phyloP scores from a whole-genome alignment of 2,113 vertebrate species.

The Actenoides hombroni region DNA sequence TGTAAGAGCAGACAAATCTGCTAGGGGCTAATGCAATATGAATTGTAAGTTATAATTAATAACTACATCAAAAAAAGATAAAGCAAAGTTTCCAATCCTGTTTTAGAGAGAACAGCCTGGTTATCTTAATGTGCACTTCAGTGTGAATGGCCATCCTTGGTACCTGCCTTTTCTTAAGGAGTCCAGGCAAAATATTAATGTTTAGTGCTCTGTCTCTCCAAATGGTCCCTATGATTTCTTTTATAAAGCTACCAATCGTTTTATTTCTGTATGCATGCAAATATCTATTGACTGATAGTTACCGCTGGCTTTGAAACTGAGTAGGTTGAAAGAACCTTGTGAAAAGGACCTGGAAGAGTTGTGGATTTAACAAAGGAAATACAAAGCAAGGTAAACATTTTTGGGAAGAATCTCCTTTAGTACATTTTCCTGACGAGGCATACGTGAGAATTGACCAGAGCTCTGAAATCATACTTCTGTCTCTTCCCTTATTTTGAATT shows the following conservation, averaged over 20 bases:
- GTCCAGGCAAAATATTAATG: not conserved
- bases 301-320: not conserved
- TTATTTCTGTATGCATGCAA: not conserved
- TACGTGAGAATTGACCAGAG: rapidly evolving
- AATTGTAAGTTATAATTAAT: not conserved
- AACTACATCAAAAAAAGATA: not conserved
- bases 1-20: not conserved
- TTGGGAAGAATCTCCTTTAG: not conserved
- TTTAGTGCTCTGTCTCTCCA: not conserved
- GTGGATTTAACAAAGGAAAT: not conserved
- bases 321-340: not conserved
- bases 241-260: not conserved
- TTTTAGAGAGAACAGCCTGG: not conserved
- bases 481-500: not conserved
- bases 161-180: not conserved
- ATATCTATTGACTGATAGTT: not conserved
- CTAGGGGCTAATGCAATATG: not conserved
- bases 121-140: not conserved
- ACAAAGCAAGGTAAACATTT: not conserved
- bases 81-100: not conserved
- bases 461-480: not conserved
- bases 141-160: not conserved
- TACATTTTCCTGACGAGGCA: rapidly evolving
- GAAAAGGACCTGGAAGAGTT: not conserved
- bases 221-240: not conserved